phyloP scores from a whole-genome alignment of 2,113 vertebrate species.

The Drymodes brunneopygia region DNA sequence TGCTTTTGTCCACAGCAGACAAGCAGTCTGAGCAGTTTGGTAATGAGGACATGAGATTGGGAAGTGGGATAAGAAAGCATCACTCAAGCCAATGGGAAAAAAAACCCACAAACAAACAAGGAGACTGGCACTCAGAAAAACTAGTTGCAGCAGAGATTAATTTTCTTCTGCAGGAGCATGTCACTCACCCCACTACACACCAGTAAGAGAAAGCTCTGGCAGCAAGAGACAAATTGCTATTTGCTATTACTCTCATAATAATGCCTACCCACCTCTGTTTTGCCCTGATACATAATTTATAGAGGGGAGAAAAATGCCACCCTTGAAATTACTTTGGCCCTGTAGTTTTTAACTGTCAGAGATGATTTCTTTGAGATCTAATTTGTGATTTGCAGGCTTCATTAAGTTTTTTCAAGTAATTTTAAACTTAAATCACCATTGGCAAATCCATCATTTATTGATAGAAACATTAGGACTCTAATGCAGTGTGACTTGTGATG shows the following conservation, averaged over 20 bases:
- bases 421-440: slow-evolving; percentile 61
- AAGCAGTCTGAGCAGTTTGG: not conserved
- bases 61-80: not conserved
- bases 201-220: not conserved
- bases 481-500: slow-evolving; percentile 30
- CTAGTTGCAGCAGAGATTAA: not conserved
- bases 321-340: slow-evolving; percentile 37
- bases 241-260: not conserved
- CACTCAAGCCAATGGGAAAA: not conserved
- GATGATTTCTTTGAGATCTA: slow-evolving; percentile 47
- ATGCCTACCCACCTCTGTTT: not conserved
- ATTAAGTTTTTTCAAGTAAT: slow-evolving; percentile 50
- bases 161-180: not conserved
- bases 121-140: not conserved
- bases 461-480: slow-evolving; percentile 51
- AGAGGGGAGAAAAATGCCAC: not conserved
- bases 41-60: not conserved
- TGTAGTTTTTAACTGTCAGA: slow-evolving; percentile 46
- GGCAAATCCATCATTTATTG: slow-evolving; percentile 65
- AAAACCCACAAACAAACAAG: not conserved
- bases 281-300: not conserved
- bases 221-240: not conserved
- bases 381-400: slow-evolving; percentile 55
- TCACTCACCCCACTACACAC: not conserved
- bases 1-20: not conserved